Percentiles rank a stretch among this genome's conserved stretches.
These are phyloP conservation scores for Austrofundulus limnaeus DNA, from an alignment of 2,113 vertebrate species.

Conservation along the genomic window DNA sequence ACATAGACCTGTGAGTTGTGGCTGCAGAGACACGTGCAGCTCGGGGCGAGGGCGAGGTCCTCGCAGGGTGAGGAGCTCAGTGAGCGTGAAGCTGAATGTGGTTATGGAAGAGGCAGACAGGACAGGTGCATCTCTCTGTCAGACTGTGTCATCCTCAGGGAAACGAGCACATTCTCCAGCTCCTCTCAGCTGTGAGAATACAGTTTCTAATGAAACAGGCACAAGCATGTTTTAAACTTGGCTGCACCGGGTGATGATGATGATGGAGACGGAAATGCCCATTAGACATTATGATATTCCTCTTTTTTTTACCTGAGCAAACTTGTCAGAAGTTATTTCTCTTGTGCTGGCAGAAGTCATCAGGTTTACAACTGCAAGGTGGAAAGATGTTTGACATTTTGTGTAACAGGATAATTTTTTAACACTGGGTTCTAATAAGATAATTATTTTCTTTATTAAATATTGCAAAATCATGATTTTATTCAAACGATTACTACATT, in stretches of 20 bases:
- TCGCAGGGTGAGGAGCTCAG: slow-evolving; percentile 31
- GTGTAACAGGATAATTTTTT: neutral
- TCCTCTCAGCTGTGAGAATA: slow-evolving; percentile 74
- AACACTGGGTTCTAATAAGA: neutral
- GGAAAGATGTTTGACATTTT: slow-evolving; percentile 6
- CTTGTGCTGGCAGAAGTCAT: slow-evolving; percentile 24
- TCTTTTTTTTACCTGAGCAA: slow-evolving; percentile 52
- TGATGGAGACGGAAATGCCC: slow-evolving; percentile 56
- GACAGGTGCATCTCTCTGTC: slow-evolving; percentile 67
- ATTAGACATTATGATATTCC: slow-evolving; percentile 61
- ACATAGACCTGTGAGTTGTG: neutral
- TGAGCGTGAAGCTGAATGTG: slow-evolving; percentile 37
- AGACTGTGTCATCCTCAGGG: slow-evolving; percentile 43
- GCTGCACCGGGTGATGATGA: slow-evolving; percentile 41
- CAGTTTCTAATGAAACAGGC: slow-evolving; percentile 65
- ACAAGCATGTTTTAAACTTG: slow-evolving; percentile 57
- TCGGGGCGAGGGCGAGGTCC: slow-evolving; percentile 51
- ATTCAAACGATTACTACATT: no score
- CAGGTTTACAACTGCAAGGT: slow-evolving; percentile 21
- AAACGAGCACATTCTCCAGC: slow-evolving; percentile 52
- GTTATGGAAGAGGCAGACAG: slow-evolving; percentile 59
- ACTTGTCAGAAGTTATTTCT: slow-evolving; percentile 57
- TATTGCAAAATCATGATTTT: neutral
- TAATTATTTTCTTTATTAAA: neutral
- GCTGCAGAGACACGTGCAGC: slow-evolving; percentile 34